Evolutionary conservation across 1,140 invertebrate species (phyloP).

Genomic region (Lysiphlebus fabarum): DNA sequence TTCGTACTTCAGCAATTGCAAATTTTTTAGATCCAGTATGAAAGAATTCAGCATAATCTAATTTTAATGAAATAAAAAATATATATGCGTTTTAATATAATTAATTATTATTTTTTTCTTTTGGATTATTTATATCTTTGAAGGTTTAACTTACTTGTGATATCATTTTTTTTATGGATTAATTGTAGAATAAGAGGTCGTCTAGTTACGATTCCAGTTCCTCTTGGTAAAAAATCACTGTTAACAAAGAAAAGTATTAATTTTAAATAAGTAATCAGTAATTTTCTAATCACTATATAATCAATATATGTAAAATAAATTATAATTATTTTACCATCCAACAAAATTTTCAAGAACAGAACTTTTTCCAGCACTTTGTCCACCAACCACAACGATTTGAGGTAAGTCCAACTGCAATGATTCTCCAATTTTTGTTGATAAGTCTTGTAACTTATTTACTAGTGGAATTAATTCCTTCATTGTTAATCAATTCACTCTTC

Average conservation of each 20-base stretch:
- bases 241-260: conserved; percentile 27
- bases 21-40: conserved; percentile 98
- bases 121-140: not conserved
- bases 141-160: conserved; percentile 37
- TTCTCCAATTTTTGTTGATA: conserved; percentile 95
- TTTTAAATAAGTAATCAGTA: not conserved
- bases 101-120: too few relatives aligned
- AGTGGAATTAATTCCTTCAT: conserved; percentile 98
- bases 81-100: too few relatives aligned
- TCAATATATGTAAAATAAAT: too few relatives aligned
- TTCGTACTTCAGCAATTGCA: conserved; percentile 94
- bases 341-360: conserved; percentile 99
- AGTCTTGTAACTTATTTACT: conserved; percentile 99
- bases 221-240: conserved; percentile 94
- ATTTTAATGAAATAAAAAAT: conserved; percentile 36
- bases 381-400: conserved; percentile 99
- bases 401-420: conserved; percentile 97
- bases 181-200: conserved; percentile 95
- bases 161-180: conserved; percentile 82
- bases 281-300: not conserved
- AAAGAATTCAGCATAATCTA: conserved; percentile 97
- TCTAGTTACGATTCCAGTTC: conserved; percentile 96
- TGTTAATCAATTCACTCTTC: too few relatives aligned
- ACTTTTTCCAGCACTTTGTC: conserved; percentile 98
- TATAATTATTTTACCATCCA: conserved; percentile 87